A percentile compares a stretch with the other conserved stretches of the same genome.
These are phyloP conservation scores for Zeuzera pyrina DNA, from an alignment of 2,888 invertebrate species.

Conservation along the genomic window DNA sequence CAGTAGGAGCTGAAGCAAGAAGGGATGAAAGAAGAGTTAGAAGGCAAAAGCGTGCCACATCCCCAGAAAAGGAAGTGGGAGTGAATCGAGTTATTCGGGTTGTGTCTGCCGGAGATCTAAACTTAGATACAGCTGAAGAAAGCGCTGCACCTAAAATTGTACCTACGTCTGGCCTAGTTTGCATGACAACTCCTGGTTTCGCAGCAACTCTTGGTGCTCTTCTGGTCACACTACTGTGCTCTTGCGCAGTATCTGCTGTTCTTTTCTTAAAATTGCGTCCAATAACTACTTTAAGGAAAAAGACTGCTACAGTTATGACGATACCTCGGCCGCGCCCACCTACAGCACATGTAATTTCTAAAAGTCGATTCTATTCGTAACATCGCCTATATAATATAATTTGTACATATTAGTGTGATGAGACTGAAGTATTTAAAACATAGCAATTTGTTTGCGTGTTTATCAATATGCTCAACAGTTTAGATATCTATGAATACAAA, in stretches of 20 bases:
- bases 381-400: constrained; percentile 49
- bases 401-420: constrained; percentile 72
- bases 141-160: constrained; percentile 67
- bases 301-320: constrained; percentile 64
- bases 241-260: constrained; percentile 89
- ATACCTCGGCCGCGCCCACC: constrained; percentile 60
- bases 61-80: constrained; percentile 87
- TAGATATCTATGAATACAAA: no score
- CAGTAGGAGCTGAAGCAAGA: constrained; percentile 77
- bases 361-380: constrained; percentile 81
- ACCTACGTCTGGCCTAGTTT: constrained; percentile 84
- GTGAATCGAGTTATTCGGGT: constrained; percentile 92
- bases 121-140: constrained; percentile 86
- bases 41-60: constrained; percentile 75
- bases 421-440: constrained; percentile 66
- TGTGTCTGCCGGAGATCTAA: constrained; percentile 90
- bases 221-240: constrained; percentile 85
- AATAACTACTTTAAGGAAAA: constrained; percentile 72
- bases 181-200: constrained; percentile 96
- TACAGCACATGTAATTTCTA: constrained; percentile 62
- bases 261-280: constrained; percentile 87
- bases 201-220: constrained; percentile 88
- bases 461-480: constrained; percentile 45
- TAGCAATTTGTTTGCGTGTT: constrained; percentile 51
- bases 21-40: constrained; percentile 82